Evolutionary conservation across 1,140 invertebrate species (phyloP).

Genomic region (Gonatopus flavifemur): DNA sequence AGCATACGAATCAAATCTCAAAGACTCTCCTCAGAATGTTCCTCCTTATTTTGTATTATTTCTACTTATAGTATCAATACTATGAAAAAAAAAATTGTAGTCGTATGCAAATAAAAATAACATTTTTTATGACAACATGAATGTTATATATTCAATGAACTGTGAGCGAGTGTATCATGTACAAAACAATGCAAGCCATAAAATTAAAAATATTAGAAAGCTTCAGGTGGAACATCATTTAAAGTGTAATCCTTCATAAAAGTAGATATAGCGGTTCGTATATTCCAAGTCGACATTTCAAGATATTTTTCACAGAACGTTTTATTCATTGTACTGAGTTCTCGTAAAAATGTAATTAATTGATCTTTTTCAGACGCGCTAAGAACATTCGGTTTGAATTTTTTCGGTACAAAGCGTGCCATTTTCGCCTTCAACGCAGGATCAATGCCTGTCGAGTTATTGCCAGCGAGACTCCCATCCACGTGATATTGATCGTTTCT

Average conservation of each 20-base stretch:
- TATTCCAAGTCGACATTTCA: constrained; percentile 43
- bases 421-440: too few species aligned
- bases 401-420: constrained; percentile 15
- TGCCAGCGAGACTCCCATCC: constrained; percentile 33
- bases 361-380: constrained; percentile 48
- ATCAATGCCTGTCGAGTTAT: constrained; percentile 8
- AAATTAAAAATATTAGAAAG: constrained; percentile 37
- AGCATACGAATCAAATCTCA: too few species aligned
- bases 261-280: constrained; percentile 42
- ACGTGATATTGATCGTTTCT: constrained; percentile 53
- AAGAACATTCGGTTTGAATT: constrained; percentile 42
- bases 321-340: constrained; percentile 48
- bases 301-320: constrained; percentile 40
- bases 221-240: constrained; percentile 47
- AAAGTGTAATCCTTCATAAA: constrained; percentile 49
- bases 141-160: too few species aligned
- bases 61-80: too few species aligned
- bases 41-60: too few species aligned
- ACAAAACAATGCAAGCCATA: too few species aligned
- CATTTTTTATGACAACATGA: too few species aligned
- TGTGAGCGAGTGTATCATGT: too few species aligned
- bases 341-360: constrained; percentile 42
- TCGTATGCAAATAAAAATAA: too few species aligned
- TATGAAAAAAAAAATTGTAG: too few species aligned
- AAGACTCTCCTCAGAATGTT: too few species aligned